These are phyloP conservation scores for Pandemis cinnamomeana DNA, from an alignment of 2,888 invertebrate genomes.

Conservation along the genomic window DNA sequence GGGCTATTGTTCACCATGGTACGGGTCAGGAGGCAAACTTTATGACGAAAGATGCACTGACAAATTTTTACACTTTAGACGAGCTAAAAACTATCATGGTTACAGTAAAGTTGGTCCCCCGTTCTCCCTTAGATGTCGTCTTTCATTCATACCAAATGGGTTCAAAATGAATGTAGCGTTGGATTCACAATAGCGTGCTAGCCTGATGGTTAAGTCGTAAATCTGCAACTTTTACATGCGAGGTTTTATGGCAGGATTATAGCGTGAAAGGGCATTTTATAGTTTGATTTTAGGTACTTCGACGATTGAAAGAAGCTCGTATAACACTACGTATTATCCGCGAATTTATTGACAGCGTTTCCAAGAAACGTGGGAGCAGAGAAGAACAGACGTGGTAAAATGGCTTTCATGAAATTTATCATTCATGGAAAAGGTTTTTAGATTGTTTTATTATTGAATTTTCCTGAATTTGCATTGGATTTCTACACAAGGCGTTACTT, in stretches of 20 bases:
- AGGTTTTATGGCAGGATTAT: slow-evolving; percentile 15
- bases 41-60: slow-evolving; percentile 12
- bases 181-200: background rate
- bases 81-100: background rate
- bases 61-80: background rate
- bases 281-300: background rate
- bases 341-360: background rate
- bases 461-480: too few species aligned
- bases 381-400: background rate
- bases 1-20: slow-evolving; percentile 10
- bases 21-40: slow-evolving; percentile 21
- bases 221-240: background rate
- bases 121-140: background rate
- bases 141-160: background rate
- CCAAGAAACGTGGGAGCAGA: background rate
- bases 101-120: too few species aligned
- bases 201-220: background rate
- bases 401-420: too few species aligned
- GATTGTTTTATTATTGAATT: too few species aligned
- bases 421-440: too few species aligned
- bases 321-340: background rate
- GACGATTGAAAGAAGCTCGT: slow-evolving; percentile 5
- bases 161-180: background rate
- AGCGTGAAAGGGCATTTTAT: background rate
- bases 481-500: too few species aligned